Conservation (phyloP, 2,113 vertebrate species). For the Dasyprocta punctata region DNA sequence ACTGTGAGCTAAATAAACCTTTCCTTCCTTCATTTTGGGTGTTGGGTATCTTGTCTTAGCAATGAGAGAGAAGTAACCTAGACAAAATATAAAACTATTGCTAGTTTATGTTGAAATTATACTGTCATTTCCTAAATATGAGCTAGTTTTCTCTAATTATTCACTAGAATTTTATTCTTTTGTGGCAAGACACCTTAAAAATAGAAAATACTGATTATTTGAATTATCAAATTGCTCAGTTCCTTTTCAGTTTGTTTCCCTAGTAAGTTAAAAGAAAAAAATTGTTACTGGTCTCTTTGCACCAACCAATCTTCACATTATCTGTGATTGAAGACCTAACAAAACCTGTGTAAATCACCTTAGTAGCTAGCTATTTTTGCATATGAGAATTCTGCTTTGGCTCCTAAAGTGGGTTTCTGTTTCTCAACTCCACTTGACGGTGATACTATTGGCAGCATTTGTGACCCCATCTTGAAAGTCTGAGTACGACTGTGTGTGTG, state of each 20-base stretch:
- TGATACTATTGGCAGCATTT: not conserved
- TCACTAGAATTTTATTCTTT: not conserved
- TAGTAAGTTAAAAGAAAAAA: not conserved
- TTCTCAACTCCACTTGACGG: not conserved
- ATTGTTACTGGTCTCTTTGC: not conserved
- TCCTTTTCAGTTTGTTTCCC: slow-evolving; percentile 38
- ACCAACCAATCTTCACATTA: not conserved
- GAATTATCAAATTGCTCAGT: slow-evolving; percentile 54
- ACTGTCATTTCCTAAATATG: slow-evolving; percentile 1
- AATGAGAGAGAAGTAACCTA: too few species aligned
- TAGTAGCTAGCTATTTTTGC: not conserved
- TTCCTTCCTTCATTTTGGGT: too few species aligned
- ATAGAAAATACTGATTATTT: slow-evolving; percentile 38
- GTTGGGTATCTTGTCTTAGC: too few species aligned
- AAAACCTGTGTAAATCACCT: not conserved
- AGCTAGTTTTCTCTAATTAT: not conserved
- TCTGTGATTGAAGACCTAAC: not conserved
- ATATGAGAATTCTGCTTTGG: not conserved
- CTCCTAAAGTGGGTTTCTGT: not conserved
- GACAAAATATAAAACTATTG: not conserved
- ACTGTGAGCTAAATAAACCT: too few species aligned
- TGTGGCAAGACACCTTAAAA: slow-evolving; percentile 23
- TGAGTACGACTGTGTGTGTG: not conserved
- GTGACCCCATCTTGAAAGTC: not conserved
- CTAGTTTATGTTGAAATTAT: not conserved